Base-by-base conservation (phyloP, 1,140 invertebrate species). In the Meloidogyne floridensis region DNA sequence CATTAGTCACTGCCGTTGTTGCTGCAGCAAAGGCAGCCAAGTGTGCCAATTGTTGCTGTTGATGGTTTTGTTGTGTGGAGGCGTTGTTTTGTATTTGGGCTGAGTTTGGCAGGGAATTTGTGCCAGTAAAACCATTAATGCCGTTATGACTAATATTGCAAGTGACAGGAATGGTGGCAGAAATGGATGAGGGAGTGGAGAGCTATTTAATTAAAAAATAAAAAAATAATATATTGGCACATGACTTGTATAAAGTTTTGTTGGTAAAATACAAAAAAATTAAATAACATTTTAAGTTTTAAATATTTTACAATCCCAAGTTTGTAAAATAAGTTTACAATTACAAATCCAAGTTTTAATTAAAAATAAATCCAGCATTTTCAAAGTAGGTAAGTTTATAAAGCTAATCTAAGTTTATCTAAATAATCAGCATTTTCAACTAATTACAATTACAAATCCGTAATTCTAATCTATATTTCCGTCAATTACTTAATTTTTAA, bases 1-100 rank as follows among this genome's bases (percentile, higher is more conserved):
- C 69, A 72, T 72, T 71, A 42, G 83, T 73, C 15, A 72, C 59
- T 82, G 80, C 15, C 80, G 82, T 72, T 56, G 81, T 54, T 51
- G 72, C 81, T 32, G 72, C 32, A 13, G 83, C 82, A 18, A 73
- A 8, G n/a, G 81, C 72, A 54, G 71, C 51, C n/a, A 77, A 74
- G 10, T 59, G 72, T 71, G 71, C 76, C 65, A 80, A 47, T 80
- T 80, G 51, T 11, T 80, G 80, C n/a, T 53, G 20, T 80, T 80
- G 78, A 73, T 65, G 15, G n/a, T 65, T 65, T 65, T n/a, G n/a
- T 65, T 32, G 32, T 32, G 32, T 32, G 32, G 59, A n/a, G n/a
- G 72, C 15, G 5, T n/a, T 5, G 11, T 74, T 74, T 47, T 74
- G 43, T 6, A 74, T 8, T 74, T 47, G 47, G 4, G 72, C 18